Evolutionary conservation across 2,797 vertebrate species (phyloP).

Genomic region (Xiphorhynchus erythropygius): DNA sequence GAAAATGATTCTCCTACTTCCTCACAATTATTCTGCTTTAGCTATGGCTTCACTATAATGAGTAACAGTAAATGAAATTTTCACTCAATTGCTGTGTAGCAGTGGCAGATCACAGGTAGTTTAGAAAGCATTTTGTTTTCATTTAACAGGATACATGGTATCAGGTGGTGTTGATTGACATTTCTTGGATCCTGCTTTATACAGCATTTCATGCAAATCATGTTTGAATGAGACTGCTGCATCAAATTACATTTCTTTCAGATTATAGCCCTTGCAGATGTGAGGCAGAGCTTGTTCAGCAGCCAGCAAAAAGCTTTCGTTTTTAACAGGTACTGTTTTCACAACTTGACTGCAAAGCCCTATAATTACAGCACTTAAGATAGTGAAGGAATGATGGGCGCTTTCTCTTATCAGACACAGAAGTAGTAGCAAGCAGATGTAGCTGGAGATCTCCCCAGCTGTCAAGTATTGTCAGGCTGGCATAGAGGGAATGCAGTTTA

Average conservation of each 20-base stretch:
- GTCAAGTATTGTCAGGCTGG: slow-evolving; percentile 83
- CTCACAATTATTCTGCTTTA: slow-evolving; percentile 52
- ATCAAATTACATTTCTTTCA: slow-evolving; percentile 82
- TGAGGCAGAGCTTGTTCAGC: slow-evolving; percentile 62
- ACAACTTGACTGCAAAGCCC: slow-evolving; percentile 62
- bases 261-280: slow-evolving; percentile 75
- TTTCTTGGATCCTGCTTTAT: slow-evolving; percentile 80
- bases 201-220: slow-evolving; percentile 88
- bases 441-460: slow-evolving; percentile 79
- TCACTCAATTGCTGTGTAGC: neutral
- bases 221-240: slow-evolving; percentile 80
- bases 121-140: slow-evolving; percentile 51
- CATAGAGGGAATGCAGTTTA: slow-evolving; percentile 84
- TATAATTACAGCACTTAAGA: slow-evolving; percentile 75
- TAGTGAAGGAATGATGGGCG: slow-evolving; percentile 64
- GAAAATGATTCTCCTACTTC: neutral
- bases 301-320: slow-evolving; percentile 53
- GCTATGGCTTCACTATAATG: slow-evolving; percentile 35
- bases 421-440: slow-evolving; percentile 71
- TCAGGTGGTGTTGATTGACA: slow-evolving; percentile 85
- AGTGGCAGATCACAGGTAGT: slow-evolving; percentile 12
- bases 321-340: slow-evolving; percentile 67
- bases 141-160: slow-evolving; percentile 65
- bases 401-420: slow-evolving; percentile 74
- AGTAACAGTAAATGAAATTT: slow-evolving; percentile 60